phyloP scores from a whole-genome alignment of 2,888 invertebrate genomes.

The Ctena decussata region DNA sequence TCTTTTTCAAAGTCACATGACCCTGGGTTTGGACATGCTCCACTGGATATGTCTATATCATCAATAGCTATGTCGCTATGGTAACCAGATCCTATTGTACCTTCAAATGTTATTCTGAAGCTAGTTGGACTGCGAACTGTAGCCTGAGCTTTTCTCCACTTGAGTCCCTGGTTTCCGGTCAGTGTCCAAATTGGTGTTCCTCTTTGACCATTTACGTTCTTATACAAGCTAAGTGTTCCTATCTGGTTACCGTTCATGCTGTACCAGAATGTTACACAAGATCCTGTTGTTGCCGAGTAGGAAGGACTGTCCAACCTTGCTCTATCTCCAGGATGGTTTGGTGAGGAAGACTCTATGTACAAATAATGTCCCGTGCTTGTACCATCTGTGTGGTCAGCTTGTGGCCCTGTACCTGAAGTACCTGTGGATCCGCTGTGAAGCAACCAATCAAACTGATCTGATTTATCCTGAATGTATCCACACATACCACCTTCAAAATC shows the following conservation, averaged over 20 bases:
- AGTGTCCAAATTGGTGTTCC: slow-evolving; percentile 73
- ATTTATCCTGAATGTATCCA: slow-evolving; percentile 77
- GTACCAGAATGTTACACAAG: slow-evolving; percentile 84
- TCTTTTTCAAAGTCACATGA: slow-evolving; percentile 85
- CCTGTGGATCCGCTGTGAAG: slow-evolving; percentile 72
- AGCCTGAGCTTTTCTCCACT: slow-evolving; percentile 79
- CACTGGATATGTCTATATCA: slow-evolving; percentile 77
- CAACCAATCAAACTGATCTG: slow-evolving; percentile 79
- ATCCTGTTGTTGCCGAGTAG: slow-evolving; percentile 67
- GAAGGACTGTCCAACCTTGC: slow-evolving; percentile 78
- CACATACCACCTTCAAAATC: slow-evolving; percentile 82
- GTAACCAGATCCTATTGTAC: slow-evolving; percentile 74
- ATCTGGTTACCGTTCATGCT: slow-evolving; percentile 81
- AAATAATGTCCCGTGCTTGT: slow-evolving; percentile 80
- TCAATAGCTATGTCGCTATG: slow-evolving; percentile 84
- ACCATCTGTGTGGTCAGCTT: slow-evolving; percentile 81
- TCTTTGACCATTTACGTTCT: slow-evolving; percentile 43
- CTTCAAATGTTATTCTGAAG: slow-evolving; percentile 80
- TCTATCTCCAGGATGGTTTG: slow-evolving; percentile 72
- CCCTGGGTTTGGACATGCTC: slow-evolving; percentile 74
- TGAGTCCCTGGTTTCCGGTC: slow-evolving; percentile 78
- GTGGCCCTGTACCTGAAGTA: slow-evolving; percentile 77
- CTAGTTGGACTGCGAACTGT: slow-evolving; percentile 67
- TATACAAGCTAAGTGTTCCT: slow-evolving; percentile 77
- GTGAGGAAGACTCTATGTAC: slow-evolving; percentile 80